Evolutionary conservation across 2,113 vertebrate genomes (phyloP).

Genomic region (Pygoscelis adeliae): DNA sequence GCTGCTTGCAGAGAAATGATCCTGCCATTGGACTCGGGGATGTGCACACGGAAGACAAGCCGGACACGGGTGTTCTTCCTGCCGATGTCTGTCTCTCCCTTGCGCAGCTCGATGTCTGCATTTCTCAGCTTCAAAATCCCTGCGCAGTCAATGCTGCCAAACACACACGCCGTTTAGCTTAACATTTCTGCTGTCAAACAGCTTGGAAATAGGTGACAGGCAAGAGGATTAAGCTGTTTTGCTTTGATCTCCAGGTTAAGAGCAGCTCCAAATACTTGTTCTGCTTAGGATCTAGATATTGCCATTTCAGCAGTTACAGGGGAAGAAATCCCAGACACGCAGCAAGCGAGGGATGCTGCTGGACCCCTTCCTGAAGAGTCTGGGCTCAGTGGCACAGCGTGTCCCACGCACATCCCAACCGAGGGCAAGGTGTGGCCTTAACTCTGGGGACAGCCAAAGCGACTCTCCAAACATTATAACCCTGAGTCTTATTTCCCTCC

Average conservation of each 20-base stretch:
- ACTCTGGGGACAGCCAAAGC: background rate
- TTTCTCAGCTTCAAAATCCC: conserved; percentile 97
- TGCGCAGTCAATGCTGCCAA: conserved; percentile 91
- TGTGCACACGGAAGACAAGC: conserved; percentile 92
- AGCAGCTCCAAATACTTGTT: background rate
- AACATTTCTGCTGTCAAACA: background rate
- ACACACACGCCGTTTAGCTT: background rate
- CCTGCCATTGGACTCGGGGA: conserved; percentile 88
- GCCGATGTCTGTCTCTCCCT: conserved; percentile 97
- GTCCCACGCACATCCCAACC: background rate
- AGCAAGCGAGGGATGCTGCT: background rate
- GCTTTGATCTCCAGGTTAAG: rapidly evolving
- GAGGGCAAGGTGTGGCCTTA: background rate
- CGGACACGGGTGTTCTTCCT: conserved; percentile 96
- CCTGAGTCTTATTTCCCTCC: too few relatives aligned
- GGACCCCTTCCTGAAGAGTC: rapidly evolving
- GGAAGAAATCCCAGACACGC: rapidly evolving
- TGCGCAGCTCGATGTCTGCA: conserved; percentile 95
- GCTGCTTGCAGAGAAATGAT: conserved; percentile 89
- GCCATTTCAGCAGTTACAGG: background rate
- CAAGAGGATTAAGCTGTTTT: background rate
- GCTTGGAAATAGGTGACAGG: background rate
- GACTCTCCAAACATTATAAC: background rate
- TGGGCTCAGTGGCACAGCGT: background rate
- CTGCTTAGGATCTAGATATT: background rate